Percentiles rank a stretch among this genome's conserved stretches.
These are phyloP conservation scores for Helicoverpa zea DNA, from an alignment of 1,140 invertebrate species.

Conservation along the genomic window DNA sequence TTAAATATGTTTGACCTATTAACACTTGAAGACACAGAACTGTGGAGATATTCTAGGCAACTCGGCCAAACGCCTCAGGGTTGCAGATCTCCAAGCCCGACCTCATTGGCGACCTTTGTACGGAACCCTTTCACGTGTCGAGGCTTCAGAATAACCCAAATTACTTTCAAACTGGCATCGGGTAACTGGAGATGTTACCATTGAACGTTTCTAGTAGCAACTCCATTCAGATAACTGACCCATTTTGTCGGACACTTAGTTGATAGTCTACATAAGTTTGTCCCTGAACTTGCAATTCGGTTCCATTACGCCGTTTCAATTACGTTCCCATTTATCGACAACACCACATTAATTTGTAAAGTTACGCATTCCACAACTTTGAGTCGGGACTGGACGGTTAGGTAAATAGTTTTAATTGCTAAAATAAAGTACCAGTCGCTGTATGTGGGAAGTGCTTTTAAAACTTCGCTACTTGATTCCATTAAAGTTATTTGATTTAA, in stretches of 20 bases:
- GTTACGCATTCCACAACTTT: not conserved
- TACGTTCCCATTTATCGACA: not conserved
- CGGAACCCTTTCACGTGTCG: constrained; percentile 12
- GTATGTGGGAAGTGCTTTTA: too few relatives aligned
- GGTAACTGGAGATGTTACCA: not conserved
- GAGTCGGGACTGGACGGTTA: too few relatives aligned
- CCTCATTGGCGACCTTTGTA: constrained; percentile 28
- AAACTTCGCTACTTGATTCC: too few relatives aligned
- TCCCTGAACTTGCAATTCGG: not conserved
- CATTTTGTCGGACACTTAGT: not conserved
- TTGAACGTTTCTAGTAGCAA: not conserved
- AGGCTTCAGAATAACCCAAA: constrained; percentile 27
- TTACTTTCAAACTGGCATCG: constrained; percentile 1
- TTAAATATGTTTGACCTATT: too few relatives aligned
- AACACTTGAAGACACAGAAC: not conserved
- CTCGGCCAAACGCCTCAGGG: constrained; percentile 12
- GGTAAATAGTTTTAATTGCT: too few relatives aligned
- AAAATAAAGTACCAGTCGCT: too few relatives aligned
- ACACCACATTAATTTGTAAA: not conserved
- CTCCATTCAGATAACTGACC: not conserved
- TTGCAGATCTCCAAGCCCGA: constrained; percentile 10
- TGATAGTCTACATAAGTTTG: not conserved
- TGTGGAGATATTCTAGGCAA: constrained; percentile 22
- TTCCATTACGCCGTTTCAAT: not conserved
- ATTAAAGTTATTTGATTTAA: too few relatives aligned